A percentile compares a stretch with the other conserved stretches of the same genome.
phyloP scores from a whole-genome alignment of 2,888 invertebrate species.

The Drosophila lutescens region DNA sequence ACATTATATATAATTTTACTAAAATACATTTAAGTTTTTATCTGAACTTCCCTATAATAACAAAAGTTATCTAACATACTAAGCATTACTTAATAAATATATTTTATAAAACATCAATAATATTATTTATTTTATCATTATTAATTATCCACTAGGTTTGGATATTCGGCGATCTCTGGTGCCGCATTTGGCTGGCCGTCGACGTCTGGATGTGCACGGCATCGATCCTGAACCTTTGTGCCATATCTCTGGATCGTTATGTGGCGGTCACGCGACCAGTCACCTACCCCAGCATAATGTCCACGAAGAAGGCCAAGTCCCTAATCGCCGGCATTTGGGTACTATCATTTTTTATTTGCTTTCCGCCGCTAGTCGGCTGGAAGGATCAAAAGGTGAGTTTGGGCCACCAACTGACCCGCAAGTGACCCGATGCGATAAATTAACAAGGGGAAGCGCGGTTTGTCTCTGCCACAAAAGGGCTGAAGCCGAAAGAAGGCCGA shows the following conservation, averaged over 20 bases:
- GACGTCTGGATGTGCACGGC: slow-evolving; percentile 99
- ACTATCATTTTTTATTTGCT: slow-evolving; percentile 97
- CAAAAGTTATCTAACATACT: too few relatives aligned
- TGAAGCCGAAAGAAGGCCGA: neutral
- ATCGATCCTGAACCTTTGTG: slow-evolving; percentile 97
- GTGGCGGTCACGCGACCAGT: slow-evolving; percentile 98
- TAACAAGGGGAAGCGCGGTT: slow-evolving; percentile 25
- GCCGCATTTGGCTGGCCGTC: slow-evolving; percentile 97
- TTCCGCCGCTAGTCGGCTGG: slow-evolving; percentile 98
- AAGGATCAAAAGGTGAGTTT: slow-evolving; percentile 89
- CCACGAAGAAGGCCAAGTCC: slow-evolving; percentile 92
- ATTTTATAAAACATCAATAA: neutral
- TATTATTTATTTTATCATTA: too few relatives aligned
- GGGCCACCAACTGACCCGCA: slow-evolving; percentile 16
- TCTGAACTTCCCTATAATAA: too few relatives aligned
- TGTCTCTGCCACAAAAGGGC: slow-evolving; percentile 34
- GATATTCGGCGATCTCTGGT: slow-evolving; percentile 98
- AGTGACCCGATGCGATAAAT: slow-evolving; percentile 45
- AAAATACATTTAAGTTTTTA: too few relatives aligned
- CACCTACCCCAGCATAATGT: slow-evolving; percentile 96
- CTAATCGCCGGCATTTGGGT: slow-evolving; percentile 97
- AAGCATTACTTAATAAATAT: too few relatives aligned
- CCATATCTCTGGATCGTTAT: slow-evolving; percentile 97
- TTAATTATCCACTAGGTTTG: slow-evolving; percentile 88
- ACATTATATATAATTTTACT: too few relatives aligned